Base-by-base conservation (phyloP, 2,797 vertebrate species). In the Sebastes kiyomatsui region DNA sequence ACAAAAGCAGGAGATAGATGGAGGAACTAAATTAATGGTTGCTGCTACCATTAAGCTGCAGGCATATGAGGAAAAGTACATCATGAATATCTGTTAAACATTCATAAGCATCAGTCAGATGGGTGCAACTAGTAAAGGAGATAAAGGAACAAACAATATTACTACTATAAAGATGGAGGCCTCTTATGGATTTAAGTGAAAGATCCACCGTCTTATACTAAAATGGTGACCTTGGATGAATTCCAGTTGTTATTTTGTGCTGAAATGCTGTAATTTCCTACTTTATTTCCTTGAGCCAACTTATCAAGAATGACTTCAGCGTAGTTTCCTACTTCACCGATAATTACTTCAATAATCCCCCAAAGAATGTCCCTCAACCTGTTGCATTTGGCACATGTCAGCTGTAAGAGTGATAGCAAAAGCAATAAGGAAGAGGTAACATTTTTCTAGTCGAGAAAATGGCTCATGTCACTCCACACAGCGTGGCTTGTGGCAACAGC, bases 291-390 rank as follows among this genome's bases (percentile, higher is more conserved):
- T 79, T 68, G 11, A 20, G 1, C 1, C 6, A 32, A 28, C 13
- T 13, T 27, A 28, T 60, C 4, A 46, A 62, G 25, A 30, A 59
- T 35, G 3, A 58, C 25, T 23, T 76, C 30, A 32, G 28, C 42
- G 6, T 58, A 8, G 67, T 85, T 49, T 72, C 4, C 66, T 28
- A 14, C 33, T 67, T 73, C 23, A 18, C 25, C 2, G 18, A 27
- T 6, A 64, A 69, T 56, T 38, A 16, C 32, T 55, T 61, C 7
- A 2, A 62, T 54, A 73, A 46, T 76, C 33, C 55, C 55, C n/a
- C 1, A 28, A 73, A 82, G 54, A 83, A 87, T 75, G 76, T 71
- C 80, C 59, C 73, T 58, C 42, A 55, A 85, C 83, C 72, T 90
- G 85, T 70, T 76, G 75, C 49, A 8, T 68, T 80, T 75, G 79